phyloP scores from a whole-genome alignment of 2,113 vertebrate genomes.

The Callipepla squamata region DNA sequence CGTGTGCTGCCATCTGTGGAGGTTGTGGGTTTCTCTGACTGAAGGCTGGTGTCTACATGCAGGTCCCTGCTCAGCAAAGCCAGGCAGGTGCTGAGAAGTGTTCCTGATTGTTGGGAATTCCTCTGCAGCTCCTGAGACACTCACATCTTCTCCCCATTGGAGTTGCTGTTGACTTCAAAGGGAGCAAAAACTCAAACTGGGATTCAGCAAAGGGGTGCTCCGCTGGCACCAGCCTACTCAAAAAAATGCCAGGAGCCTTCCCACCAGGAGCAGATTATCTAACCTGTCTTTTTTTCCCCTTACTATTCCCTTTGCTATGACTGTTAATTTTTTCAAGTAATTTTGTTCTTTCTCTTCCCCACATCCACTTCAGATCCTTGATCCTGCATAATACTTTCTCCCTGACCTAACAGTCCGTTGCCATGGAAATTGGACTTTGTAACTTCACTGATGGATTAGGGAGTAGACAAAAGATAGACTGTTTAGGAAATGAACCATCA shows the following conservation, averaged over 20 bases:
- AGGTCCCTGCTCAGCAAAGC: not conserved
- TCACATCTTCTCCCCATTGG: not conserved
- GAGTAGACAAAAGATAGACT: not conserved
- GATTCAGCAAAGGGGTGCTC: not conserved
- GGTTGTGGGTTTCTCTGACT: not conserved
- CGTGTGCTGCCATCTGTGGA: not conserved
- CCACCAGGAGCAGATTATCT: not conserved
- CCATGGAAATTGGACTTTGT: conserved; percentile 60
- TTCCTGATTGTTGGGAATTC: not conserved
- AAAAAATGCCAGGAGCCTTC: not conserved
- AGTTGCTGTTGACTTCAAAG: not conserved
- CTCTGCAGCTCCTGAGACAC: not conserved
- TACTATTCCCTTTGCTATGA: not conserved
- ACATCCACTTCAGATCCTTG: not conserved
- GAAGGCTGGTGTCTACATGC: not conserved
- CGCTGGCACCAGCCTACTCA: not conserved
- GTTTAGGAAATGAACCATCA: not conserved
- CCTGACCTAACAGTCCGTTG: conserved; percentile 55
- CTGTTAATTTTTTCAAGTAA: conserved; percentile 25
- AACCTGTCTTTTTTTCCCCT: not conserved
- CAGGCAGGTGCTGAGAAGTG: not conserved
- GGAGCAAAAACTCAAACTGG: not conserved
- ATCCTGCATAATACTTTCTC: conserved; percentile 24
- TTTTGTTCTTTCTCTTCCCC: conserved; percentile 28
- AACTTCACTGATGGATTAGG: conserved; percentile 25